These are phyloP conservation scores for Vannuccia rotundouncinata DNA, from an alignment of 2,888 invertebrate species.

Conservation along the genomic window DNA sequence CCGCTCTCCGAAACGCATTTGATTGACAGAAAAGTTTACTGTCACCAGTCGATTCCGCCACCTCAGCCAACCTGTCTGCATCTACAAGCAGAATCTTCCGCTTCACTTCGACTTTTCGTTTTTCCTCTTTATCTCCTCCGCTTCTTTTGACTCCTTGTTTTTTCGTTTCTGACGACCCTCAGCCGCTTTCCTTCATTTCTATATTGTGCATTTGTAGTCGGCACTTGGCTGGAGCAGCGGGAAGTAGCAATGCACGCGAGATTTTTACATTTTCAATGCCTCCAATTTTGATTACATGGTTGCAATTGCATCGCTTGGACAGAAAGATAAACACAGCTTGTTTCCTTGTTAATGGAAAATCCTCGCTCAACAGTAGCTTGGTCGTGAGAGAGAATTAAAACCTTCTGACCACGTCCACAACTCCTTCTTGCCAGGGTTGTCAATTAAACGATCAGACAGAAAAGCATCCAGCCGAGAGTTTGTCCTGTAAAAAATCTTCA, in stretches of 20 bases:
- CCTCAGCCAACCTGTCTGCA: slow-evolving; percentile 12
- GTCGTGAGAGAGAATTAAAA: background rate
- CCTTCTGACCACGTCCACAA: background rate
- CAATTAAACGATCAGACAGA: background rate
- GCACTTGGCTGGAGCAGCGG: background rate
- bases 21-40: background rate
- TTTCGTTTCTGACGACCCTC: background rate
- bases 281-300: background rate
- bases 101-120: background rate
- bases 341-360: background rate
- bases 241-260: background rate
- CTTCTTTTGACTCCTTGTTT: background rate
- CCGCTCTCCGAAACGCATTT: slow-evolving; percentile 4
- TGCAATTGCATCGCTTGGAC: background rate
- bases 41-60: slow-evolving; percentile 12
- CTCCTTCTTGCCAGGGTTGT: background rate
- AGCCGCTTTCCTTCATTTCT: background rate
- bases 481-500: background rate
- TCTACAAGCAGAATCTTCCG: background rate
- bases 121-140: background rate
- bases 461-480: background rate
- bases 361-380: background rate
- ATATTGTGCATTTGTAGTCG: background rate
- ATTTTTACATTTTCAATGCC: background rate
- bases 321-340: background rate